Base-by-base conservation (phyloP, 2,113 vertebrate species). In the Corydoras maculifer region DNA sequence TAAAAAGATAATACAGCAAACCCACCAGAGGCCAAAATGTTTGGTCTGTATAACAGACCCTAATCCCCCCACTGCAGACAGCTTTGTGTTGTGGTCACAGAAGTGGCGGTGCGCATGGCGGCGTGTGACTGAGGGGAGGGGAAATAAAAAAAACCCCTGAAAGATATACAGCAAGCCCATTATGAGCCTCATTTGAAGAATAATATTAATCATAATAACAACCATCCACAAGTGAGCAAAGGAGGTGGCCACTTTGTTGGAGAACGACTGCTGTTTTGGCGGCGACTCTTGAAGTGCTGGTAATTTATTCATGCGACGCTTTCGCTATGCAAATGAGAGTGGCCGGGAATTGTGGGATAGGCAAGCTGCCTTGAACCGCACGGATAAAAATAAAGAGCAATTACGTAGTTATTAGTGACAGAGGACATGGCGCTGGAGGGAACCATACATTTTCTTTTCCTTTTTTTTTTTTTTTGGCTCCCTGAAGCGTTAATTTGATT, bases 271-370 rank as follows among this genome's bases (percentile, higher is more conserved):
- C 87, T 89, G 85, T 89, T 90, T 89, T 89, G 85, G 85, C 77
- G 79, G 81, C 73, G 58, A 74, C 76, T 85, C 85, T 87, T 85
- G 88, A 89, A 88, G 87, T 88, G 87, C 83, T 29, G 77, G 86
- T 90, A 90, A 91, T 91, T 90, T 91, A 91, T 91, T 88, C 88
- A 87, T 88, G 82, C 82, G 87, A 88, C 86, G 86, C 87, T 87
- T 89, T 87, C 89, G 85, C 83, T 89, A 91, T 91, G 90, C 86
- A 91, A 91, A 91, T 91, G 85, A 65, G 77, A 80, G 80, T 79
- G 87, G 81, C 82, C 84, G 62, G 82, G 87, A 85, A 74, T 77
- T 85, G 87, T 70, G 81, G 82, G 83, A 83, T 83, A 82, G 83
- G 81, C 82, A 80, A 86, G 84, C 84, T 82, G 84, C 81, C 84